These are phyloP conservation scores for Alaudala cheleensis DNA, from an alignment of 2,113 vertebrate species.

Conservation along the genomic window DNA sequence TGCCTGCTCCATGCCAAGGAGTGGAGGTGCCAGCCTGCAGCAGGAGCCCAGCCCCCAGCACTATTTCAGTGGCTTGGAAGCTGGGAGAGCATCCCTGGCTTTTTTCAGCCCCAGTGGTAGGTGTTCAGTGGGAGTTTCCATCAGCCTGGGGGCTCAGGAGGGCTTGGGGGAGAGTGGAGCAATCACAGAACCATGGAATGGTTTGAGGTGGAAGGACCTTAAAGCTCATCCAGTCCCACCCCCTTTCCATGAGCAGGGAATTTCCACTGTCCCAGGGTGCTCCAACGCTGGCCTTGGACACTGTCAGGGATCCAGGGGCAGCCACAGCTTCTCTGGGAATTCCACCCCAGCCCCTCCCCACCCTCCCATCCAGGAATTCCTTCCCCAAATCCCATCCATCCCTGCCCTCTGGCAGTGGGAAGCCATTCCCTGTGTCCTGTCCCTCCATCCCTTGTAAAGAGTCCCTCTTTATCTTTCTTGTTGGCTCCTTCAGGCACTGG, in stretches of 20 bases:
- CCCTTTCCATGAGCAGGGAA: too few species aligned
- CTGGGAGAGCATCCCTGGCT: constrained; percentile 36
- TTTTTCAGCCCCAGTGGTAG: neutral
- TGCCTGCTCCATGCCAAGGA: neutral
- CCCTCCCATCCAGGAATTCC: neutral
- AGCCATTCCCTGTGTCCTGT: neutral
- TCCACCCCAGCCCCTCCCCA: accelerated
- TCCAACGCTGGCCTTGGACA: neutral
- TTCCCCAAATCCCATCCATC: neutral
- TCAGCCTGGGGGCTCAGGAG: neutral
- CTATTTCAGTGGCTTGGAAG: constrained; percentile 32
- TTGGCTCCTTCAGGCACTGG: neutral
- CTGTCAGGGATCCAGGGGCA: neutral
- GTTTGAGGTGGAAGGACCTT: neutral
- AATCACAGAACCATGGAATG: neutral
- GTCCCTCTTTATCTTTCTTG: neutral
- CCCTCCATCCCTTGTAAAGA: neutral
- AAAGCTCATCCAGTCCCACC: neutral
- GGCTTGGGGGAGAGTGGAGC: neutral
- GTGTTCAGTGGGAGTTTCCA: neutral
- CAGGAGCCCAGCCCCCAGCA: constrained; percentile 25
- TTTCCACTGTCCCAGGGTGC: accelerated
- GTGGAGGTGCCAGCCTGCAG: neutral
- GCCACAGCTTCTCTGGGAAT: neutral
- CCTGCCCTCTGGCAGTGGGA: neutral